Percentiles rank a stretch among this genome's conserved stretches.
phyloP scores from a whole-genome alignment of 2,797 vertebrate species.

The Odontamblyopus rebecca region DNA sequence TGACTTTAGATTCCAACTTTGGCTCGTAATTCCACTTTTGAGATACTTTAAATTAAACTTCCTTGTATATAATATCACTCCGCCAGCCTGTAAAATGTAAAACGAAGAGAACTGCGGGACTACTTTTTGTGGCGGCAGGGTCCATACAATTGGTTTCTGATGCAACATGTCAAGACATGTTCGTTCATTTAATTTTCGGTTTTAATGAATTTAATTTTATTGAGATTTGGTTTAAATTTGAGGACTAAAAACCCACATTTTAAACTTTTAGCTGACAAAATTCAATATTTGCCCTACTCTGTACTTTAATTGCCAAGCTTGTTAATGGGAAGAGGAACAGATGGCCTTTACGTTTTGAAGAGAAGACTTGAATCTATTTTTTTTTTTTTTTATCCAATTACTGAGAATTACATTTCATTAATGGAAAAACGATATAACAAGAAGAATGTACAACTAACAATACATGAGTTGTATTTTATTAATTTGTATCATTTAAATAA shows the following conservation, averaged over 20 bases:
- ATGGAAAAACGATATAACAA: too few relatives aligned
- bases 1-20: neutral
- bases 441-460: too few relatives aligned
- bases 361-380: too few relatives aligned
- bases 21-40: neutral
- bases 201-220: neutral
- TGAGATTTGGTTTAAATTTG: neutral
- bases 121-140: slow-evolving; percentile 2
- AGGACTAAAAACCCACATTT: neutral
- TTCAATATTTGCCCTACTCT: too few relatives aligned
- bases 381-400: too few relatives aligned
- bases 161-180: slow-evolving; percentile 8
- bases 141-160: neutral
- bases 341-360: too few relatives aligned
- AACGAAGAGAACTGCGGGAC: neutral
- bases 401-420: too few relatives aligned
- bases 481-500: too few relatives aligned
- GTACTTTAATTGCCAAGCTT: too few relatives aligned
- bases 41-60: neutral
- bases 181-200: neutral
- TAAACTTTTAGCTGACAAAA: neutral
- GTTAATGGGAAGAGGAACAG: too few relatives aligned
- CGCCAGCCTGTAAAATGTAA: neutral
- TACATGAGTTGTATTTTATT: too few relatives aligned
- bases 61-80: neutral